These are phyloP conservation scores for Drosophila sechellia DNA, from an alignment of 1,140 invertebrate genomes.

Conservation along the genomic window DNA sequence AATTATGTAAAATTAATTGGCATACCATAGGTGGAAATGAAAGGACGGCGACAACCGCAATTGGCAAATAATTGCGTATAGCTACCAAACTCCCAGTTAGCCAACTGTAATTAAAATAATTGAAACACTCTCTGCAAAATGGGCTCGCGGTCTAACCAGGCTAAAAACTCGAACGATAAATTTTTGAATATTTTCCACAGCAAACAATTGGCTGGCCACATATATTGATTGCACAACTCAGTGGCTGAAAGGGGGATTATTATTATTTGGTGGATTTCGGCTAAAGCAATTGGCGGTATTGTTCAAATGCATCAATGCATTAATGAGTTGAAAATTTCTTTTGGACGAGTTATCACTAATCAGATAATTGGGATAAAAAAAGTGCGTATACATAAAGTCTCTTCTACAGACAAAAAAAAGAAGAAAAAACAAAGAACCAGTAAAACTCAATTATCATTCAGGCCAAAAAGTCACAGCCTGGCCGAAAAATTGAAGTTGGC, in stretches of 20 bases:
- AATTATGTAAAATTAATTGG: slow-evolving; percentile 77
- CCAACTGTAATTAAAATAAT: slow-evolving; percentile 78
- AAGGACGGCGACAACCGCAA: slow-evolving; percentile 55
- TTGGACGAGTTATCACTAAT: neutral
- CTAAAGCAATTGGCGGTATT: slow-evolving; percentile 26
- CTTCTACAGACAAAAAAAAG: slow-evolving; percentile 26
- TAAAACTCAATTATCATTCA: slow-evolving; percentile 77
- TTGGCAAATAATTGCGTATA: slow-evolving; percentile 68
- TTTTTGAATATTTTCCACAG: slow-evolving; percentile 51
- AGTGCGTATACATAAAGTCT: neutral
- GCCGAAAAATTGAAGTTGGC: slow-evolving; percentile 51
- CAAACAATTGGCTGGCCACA: slow-evolving; percentile 35
- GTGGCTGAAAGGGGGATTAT: slow-evolving; percentile 2
- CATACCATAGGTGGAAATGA: slow-evolving; percentile 14
- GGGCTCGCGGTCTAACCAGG: slow-evolving; percentile 53
- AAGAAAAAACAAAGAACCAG: slow-evolving; percentile 18
- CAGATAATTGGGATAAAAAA: no score
- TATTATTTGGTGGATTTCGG: slow-evolving; percentile 3
- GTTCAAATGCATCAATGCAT: slow-evolving; percentile 28
- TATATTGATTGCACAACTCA: slow-evolving; percentile 40
- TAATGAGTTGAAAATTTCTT: slow-evolving; percentile 8
- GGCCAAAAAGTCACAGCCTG: slow-evolving; percentile 55
- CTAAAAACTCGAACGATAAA: slow-evolving; percentile 38
- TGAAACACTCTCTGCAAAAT: slow-evolving; percentile 53
- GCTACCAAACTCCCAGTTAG: slow-evolving; percentile 24